These are phyloP conservation scores for Arnoldichthys spilopterus DNA, from an alignment of 2,797 vertebrate genomes.

Conservation along the genomic window DNA sequence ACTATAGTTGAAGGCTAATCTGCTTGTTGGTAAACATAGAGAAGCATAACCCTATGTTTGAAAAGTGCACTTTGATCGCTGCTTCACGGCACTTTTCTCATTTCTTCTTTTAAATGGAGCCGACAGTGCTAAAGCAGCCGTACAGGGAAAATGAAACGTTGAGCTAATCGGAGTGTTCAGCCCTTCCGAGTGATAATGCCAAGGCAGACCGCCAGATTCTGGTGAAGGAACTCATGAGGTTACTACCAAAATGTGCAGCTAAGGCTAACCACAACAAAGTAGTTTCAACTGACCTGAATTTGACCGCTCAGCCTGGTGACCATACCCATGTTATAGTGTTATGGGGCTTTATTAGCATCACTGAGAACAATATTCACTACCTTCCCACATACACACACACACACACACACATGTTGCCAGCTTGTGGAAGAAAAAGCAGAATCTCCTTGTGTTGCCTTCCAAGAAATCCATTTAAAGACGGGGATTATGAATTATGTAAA, in stretches of 20 bases:
- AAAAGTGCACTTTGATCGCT: slow-evolving; percentile 26
- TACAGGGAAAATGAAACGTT: slow-evolving; percentile 11
- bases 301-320: not conserved
- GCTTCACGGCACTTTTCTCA: not conserved
- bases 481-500: slow-evolving; percentile 58
- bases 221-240: not conserved
- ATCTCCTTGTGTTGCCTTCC: slow-evolving; percentile 37
- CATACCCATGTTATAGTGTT: slow-evolving; percentile 13
- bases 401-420: slow-evolving; percentile 29
- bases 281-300: not conserved
- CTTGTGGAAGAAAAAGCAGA: not conserved
- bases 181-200: not conserved
- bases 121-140: slow-evolving; percentile 10
- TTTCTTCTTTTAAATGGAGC: slow-evolving; percentile 2
- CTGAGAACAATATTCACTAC: not conserved
- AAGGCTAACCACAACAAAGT: not conserved
- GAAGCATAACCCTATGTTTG: slow-evolving; percentile 18
- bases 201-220: not conserved
- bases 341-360: not conserved
- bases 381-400: slow-evolving; percentile 2
- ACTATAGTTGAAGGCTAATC: slow-evolving; percentile 35
- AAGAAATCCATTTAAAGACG: slow-evolving; percentile 55
- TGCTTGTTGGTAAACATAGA: slow-evolving; percentile 35
- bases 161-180: slow-evolving; percentile 9
- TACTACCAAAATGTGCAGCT: not conserved